These are phyloP conservation scores for Drosophila lacertosa DNA, from an alignment of 1,140 invertebrate genomes.

Conservation along the genomic window DNA sequence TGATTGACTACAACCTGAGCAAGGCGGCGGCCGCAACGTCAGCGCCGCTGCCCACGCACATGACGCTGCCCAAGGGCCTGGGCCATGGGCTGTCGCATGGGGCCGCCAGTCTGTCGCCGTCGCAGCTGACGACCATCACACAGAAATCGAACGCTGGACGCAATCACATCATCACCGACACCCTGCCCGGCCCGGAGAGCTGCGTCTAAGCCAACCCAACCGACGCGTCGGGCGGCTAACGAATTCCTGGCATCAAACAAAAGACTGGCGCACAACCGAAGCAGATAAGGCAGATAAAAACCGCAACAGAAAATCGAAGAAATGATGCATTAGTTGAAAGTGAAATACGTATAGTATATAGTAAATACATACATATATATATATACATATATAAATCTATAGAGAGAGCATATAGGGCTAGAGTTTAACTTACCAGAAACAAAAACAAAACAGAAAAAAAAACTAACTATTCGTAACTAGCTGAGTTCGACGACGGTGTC, in stretches of 20 bases:
- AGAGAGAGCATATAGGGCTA: neutral
- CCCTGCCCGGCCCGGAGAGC: conserved; percentile 90
- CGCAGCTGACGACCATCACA: conserved; percentile 73
- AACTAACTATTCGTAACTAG: conserved; percentile 43
- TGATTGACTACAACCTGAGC: conserved; percentile 82
- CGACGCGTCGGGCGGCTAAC: conserved; percentile 16
- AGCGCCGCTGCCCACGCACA: conserved; percentile 52
- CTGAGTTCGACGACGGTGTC: conserved; percentile 30
- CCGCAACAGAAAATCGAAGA: conserved; percentile 22
- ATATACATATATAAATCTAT: neutral
- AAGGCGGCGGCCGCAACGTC: conserved; percentile 57
- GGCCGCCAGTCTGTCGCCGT: conserved; percentile 58
- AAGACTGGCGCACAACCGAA: conserved; percentile 76
- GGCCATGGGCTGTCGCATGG: conserved; percentile 61
- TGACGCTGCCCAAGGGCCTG: conserved; percentile 77
- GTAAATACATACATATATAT: neutral
- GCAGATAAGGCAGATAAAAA: conserved; percentile 13
- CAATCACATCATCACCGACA: conserved; percentile 89
- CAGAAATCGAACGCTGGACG: conserved; percentile 82
- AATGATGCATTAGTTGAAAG: conserved; percentile 6
- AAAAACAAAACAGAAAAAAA: conserved; percentile 4
- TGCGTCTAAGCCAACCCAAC: conserved; percentile 86
- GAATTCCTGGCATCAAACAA: conserved; percentile 69
- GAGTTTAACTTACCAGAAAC: neutral
- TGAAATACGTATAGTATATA: conserved; percentile 5